Evolutionary conservation across 2,113 vertebrate genomes (phyloP), one percentile per base, ranked within the genome.

Genomic region (Anoura caudifer): DNA sequence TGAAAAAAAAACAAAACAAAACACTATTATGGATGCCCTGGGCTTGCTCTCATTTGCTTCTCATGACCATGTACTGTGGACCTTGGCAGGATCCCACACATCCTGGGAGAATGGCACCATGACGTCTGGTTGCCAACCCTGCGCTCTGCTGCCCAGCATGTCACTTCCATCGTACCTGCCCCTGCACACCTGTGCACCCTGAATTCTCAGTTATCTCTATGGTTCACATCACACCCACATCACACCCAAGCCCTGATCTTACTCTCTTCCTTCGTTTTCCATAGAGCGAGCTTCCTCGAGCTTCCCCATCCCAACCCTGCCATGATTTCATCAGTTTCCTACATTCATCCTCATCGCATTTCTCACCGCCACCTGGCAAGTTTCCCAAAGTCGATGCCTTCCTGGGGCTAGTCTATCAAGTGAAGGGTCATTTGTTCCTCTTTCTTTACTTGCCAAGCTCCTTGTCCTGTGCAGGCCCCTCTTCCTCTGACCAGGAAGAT

Each of bases 21-120:
- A n/a, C n/a, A 10, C 63, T 63, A 5, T 7, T 24, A 14, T 3
- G 4, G 54, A 26, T 26, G 33, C 70, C 5, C 6, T 0, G 1
- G 19, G 31, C 11, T 45, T 41, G 19, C 15, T 84, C 72, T 14
- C 47, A 54, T 38, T 56, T 61, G 38, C n/a, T 54, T 14, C n/a
- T 72, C 1, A 0, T 14, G 31, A 43, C 31, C 26, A 2, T 8
- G 24, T 36, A 2, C n/a, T 28, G 20, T 12, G 69, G 24, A 2
- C 17, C 76, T 41, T 20, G 15, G 17, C 33, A 2, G 2, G 47
- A 59, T 17, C 13, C 52, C 17, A 56, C 5, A 22, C 5, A 19
- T 10, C 54, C 54, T 31, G 1, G n/a, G 16, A 47, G 65, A 8
- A 26, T 1, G 13, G 22, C 36, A 1, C 14, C 17, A 0, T 14